Base-by-base conservation (phyloP, 2,113 vertebrate genomes). In the Phylloscopus whistleri region DNA sequence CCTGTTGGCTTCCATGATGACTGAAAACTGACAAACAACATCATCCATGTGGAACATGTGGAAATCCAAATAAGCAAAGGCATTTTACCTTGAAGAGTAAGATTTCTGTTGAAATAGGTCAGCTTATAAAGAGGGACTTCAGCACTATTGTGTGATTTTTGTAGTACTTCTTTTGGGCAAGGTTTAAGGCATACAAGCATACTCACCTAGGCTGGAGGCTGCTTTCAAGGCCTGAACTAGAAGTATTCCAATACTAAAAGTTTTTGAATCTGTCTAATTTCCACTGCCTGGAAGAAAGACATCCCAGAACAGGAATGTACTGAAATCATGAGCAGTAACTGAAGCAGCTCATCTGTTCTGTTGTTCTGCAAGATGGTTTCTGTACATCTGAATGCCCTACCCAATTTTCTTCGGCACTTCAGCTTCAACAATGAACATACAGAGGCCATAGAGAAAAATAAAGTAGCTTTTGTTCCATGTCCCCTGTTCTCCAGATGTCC, bases 401-500 rank as follows among this genome's bases (percentile, higher is more conserved):
- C 84, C 52, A 56, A 67, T 92, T 94, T 90, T 94, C 60, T 87
- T 92, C 9, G 3, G 93, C 69, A 26, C 89, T 94, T 44, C 28
- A 41, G 16, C 62, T 82, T 72, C 69, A 78, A 78, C 76, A 81
- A 53, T 82, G 89, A 89, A 58, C 44, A 6, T 49, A 84, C 35
- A 62, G 82, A 91, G 52, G 73, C 72, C 37, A n/a, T 0, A 55
- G 82, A 80, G 73, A 58, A 75, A 94, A 94, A 94, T 86, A 94
- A 95, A 96, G 91, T 93, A 58, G 93, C 89, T 95, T 92, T 95
- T 96, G 89, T 93, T 94, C 37, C 14, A 5, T 84, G 89, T 95
- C 60, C 80, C n/a, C 51, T 89, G 56, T 78, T 88, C 68, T 89
- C 91, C 95, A 95, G 93, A 96, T 96, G 96, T 94, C 93, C 83